Evolutionary conservation across 2,113 vertebrate genomes (phyloP).

Genomic region (Eublepharis macularius): DNA sequence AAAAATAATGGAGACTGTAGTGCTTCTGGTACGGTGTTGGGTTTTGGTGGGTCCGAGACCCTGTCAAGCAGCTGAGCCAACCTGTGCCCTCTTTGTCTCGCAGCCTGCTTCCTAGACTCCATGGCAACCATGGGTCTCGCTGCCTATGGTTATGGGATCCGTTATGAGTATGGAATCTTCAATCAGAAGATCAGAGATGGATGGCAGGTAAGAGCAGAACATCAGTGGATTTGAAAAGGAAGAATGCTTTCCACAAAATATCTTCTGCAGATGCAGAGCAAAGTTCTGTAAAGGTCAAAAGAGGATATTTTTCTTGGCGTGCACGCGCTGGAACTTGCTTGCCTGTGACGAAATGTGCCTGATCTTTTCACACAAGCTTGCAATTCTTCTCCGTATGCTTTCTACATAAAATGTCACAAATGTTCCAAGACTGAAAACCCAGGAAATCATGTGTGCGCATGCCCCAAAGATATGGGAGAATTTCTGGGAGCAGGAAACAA

Average conservation of each 20-base stretch:
- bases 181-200: constrained; percentile 95
- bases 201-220: constrained; percentile 85
- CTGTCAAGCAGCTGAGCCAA: neutral
- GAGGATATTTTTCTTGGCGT: no score
- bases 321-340: no score
- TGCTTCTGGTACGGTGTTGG: neutral
- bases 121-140: constrained; percentile 96
- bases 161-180: constrained; percentile 97
- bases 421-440: no score
- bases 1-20: neutral
- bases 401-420: no score
- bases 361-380: no score
- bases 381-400: no score
- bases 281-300: no score
- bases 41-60: neutral
- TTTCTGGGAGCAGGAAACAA: no score
- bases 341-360: no score
- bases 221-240: neutral
- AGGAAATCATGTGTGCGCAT: no score
- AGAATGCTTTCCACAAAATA: no score
- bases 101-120: constrained; percentile 96
- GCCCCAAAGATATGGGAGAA: no score
- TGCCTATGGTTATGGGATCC: constrained; percentile 95
- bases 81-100: neutral
- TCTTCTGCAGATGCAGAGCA: neutral